Base-by-base conservation (phyloP, 2,888 invertebrate species). In the Hypena proboscidalis region DNA sequence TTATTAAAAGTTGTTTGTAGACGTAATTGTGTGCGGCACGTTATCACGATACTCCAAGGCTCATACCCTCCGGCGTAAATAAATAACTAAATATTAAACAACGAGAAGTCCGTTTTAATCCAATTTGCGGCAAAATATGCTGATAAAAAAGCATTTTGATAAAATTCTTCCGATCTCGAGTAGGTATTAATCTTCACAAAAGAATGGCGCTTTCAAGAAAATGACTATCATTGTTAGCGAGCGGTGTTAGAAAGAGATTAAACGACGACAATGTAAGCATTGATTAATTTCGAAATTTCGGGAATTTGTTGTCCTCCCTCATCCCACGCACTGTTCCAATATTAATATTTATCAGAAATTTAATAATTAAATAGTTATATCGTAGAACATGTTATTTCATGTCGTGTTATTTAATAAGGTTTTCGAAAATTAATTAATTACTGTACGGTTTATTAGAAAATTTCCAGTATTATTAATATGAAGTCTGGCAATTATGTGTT, bases 171-270 rank as follows among this genome's bases (percentile, higher is more conserved):
- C 55, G 50, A 55, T 56, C 42, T 44, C 54, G 62, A 77, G 74
- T 64, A 50, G 53, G 47, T 63, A 77, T 74, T 74, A 70, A 69
- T 74, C 66, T 69, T 57, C 66, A 56, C 58, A 67, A 65, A 63
- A 71, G 66, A 67, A 66, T 61, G 52, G 59, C 60, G 71, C 75
- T 73, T 62, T 65, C 57, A 64, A 54, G 72, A 70, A 78, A 74
- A 80, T 80, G 70, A 74, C 63, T 71, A 66, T 70, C 70, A 70
- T 77, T 77, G 73, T 77, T 58, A 59, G 49, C 60, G 55, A 42
- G 30, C 40, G 54, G 54, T 55, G 50, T 52, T 46, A 27, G 27
- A 53, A 58, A 53, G 27, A 47, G 46, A 56, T 57, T 61, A 51
- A 44, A 59, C 23, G 56, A 27, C 8, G 22, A 44, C 41, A 42